Conservation (phyloP, 2,888 invertebrate genomes). For the Clitarchus hookeri region DNA sequence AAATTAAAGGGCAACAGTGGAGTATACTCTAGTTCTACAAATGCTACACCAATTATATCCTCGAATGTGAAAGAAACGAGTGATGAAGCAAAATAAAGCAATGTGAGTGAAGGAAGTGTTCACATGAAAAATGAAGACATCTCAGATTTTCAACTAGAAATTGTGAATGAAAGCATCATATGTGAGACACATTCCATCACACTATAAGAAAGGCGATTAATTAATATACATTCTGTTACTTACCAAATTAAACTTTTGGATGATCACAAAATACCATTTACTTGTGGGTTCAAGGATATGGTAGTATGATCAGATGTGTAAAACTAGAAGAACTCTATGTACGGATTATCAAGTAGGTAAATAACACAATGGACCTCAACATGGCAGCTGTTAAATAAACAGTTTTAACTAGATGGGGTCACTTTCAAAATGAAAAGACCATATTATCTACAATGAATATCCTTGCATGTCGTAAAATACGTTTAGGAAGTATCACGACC, state of each 20-base stretch:
- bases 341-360: background rate
- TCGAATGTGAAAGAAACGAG: background rate
- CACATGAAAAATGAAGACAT: background rate
- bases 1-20: background rate
- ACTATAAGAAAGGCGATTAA: background rate
- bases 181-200: background rate
- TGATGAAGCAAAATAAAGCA: too few relatives aligned
- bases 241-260: slow-evolving; percentile 16
- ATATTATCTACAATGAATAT: slow-evolving; percentile 30
- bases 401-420: slow-evolving; percentile 30
- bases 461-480: slow-evolving; percentile 32
- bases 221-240: background rate
- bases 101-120: background rate
- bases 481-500: slow-evolving; percentile 28
- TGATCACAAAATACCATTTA: background rate
- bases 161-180: background rate
- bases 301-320: background rate
- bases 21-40: too few relatives aligned
- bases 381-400: slow-evolving; percentile 35
- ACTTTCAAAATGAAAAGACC: slow-evolving; percentile 29
- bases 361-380: slow-evolving; percentile 22
- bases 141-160: background rate
- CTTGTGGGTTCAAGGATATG: slow-evolving; percentile 22
- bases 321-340: background rate
- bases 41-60: background rate